Conservation (phyloP, 2,888 invertebrate genomes). For the Drosophila conformis region DNA sequence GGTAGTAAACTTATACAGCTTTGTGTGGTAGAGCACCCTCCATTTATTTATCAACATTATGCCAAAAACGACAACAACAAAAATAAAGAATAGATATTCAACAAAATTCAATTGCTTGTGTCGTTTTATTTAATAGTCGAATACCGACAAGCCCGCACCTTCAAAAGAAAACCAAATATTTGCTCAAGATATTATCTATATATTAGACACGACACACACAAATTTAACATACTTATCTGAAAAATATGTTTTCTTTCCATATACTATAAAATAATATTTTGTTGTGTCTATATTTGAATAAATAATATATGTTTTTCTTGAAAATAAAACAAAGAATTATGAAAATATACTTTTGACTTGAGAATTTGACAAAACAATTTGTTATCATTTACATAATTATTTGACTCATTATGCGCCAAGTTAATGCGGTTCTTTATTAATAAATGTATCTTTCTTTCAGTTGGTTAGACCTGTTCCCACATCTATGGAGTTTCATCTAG, state of each 20-base stretch:
- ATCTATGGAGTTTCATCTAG: constrained; percentile 99
- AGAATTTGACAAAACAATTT: constrained; percentile 1
- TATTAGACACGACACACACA: constrained; percentile 7
- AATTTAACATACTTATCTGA: neutral
- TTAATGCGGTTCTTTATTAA: neutral
- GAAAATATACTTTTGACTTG: constrained; percentile 14
- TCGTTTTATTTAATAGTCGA: constrained; percentile 35
- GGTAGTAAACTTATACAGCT: constrained; percentile 4
- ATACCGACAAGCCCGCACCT: constrained; percentile 37
- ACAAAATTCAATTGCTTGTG: constrained; percentile 41
- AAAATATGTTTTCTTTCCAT: constrained; percentile 5
- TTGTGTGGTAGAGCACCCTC: neutral
- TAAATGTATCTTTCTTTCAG: constrained; percentile 86
- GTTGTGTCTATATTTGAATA: constrained; percentile 61
- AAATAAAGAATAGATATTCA: constrained; percentile 13
- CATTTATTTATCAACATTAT: constrained; percentile 15
- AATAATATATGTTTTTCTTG: constrained; percentile 34
- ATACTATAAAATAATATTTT: constrained; percentile 38
- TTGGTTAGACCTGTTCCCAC: constrained; percentile 95
- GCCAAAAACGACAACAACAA: constrained; percentile 2
- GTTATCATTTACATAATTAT: neutral
- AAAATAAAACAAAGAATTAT: constrained; percentile 17
- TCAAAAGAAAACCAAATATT: constrained; percentile 55
- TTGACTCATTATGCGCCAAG: neutral
- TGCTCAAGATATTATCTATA: constrained; percentile 50